Evolutionary conservation across 30 jellyfish, hydroid and myxozoan genomes (phyloP), one percentile per base, ranked within the genome.

Genomic region (Aurelia aurita): DNA sequence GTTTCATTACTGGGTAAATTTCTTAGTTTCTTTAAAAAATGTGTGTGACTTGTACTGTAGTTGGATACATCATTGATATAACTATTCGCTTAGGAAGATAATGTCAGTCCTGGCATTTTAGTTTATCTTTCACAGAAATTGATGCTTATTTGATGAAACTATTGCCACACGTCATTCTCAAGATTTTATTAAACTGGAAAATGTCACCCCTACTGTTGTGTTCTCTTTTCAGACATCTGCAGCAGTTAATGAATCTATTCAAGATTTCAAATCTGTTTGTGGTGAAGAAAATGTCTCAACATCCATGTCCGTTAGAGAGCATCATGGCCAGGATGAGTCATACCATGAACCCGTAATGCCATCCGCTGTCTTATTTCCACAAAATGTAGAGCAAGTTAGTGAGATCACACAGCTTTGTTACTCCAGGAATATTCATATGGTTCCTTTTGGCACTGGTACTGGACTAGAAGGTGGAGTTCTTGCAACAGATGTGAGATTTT

Each of bases 401-500:
- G 97, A 89, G 72, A 34, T 89, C 35, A 85, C 85, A 53, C 73
- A 89, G 66, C 73, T 89, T 16, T 89, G 97, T 72, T 26, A 69
- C 55, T 22, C 74, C 22, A 89, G 49, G n/a, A 60, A 66, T 21
- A 53, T 89, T 62, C 90, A 67, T 27, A 72, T 89, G 43, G 63
- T 89, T 13, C 97, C 97, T 15, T 89, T 89, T 80, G 97, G 97
- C 5, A 89, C 94, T n/a, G 97, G 97, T 8, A 89, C 97, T 25
- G 97, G 97, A 18, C 82, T 89, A 11, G 97, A 89, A 81, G 97
- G 97, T 3, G 97, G 97, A 14, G 97, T 89, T 34, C 46, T 20
- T 47, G 89, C 94, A 13, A 23, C 62, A 5, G 66, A 89, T 87
- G 97, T 88, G 16, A 21, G 60, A 29, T 9, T 35, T 14, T 77